Percentiles rank a stretch among this genome's conserved stretches.
Evolutionary conservation across 2,113 vertebrate species (phyloP).

Genomic region (Megaleporinus macrocephalus): DNA sequence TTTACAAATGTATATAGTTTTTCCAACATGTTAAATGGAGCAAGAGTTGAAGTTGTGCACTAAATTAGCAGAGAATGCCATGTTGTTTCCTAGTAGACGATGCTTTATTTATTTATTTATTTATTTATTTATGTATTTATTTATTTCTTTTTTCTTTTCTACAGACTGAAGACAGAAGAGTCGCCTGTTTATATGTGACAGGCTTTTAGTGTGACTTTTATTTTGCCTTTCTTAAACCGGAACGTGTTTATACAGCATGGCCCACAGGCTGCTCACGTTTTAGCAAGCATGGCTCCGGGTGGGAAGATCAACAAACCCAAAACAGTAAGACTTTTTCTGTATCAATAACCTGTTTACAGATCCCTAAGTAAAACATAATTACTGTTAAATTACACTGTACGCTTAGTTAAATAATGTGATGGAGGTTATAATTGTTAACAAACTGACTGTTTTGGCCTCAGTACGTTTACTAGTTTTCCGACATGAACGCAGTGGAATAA

Average conservation of each 20-base stretch:
- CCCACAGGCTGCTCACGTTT: neutral
- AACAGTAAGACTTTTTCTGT: constrained; percentile 66
- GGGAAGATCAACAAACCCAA: constrained; percentile 79
- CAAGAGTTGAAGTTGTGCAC: too few species aligned
- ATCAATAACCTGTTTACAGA: neutral
- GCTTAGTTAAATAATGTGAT: neutral
- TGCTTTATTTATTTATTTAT: too few species aligned
- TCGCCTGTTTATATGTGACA: neutral
- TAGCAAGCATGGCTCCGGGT: constrained; percentile 66
- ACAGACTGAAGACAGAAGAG: neutral
- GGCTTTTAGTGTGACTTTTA: constrained; percentile 24
- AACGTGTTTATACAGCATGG: neutral
- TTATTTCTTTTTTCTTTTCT: too few species aligned
- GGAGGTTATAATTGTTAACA: neutral
- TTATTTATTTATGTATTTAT: neutral
- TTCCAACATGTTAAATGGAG: too few species aligned
- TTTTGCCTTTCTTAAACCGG: neutral
- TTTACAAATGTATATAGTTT: too few species aligned
- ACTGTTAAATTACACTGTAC: too few species aligned
- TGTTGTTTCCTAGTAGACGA: too few species aligned
- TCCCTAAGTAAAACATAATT: too few species aligned
- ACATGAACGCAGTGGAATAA: too few species aligned
- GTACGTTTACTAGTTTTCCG: too few species aligned
- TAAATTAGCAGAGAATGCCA: too few species aligned
- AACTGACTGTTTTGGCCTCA: too few species aligned